Evolutionary conservation across 2,113 vertebrate species (phyloP).

Genomic region (Mustelus asterias): DNA sequence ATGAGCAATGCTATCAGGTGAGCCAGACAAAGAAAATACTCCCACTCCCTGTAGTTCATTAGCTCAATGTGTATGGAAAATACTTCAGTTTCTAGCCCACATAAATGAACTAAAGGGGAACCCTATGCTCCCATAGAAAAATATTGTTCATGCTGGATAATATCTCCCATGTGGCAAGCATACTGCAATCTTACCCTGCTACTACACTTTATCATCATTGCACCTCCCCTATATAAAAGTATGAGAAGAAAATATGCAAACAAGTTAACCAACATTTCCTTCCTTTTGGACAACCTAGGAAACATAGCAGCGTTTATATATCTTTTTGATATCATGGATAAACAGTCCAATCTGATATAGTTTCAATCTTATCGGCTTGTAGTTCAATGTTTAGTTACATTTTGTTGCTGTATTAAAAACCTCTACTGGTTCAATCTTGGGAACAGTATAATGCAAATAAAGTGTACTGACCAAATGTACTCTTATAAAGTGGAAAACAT

Average conservation of each 20-base stretch:
- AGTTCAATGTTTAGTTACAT: neutral
- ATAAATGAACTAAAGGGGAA: neutral
- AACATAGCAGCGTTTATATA: neutral
- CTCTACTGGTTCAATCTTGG: neutral
- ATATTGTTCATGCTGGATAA: neutral
- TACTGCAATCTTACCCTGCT: neutral
- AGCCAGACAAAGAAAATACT: neutral
- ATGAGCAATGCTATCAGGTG: neutral
- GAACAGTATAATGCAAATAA: neutral
- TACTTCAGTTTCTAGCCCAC: neutral
- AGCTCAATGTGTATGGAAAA: neutral
- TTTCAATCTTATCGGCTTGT: neutral
- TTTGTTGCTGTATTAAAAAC: neutral
- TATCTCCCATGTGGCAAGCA: neutral
- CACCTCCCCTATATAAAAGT: neutral
- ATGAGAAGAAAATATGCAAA: neutral
- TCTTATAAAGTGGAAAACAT: neutral
- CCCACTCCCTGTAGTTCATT: neutral
- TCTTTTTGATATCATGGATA: neutral
- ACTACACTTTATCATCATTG: neutral
- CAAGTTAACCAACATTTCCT: neutral
- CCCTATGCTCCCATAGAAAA: neutral
- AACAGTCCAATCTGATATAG: neutral
- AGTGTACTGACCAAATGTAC: neutral
- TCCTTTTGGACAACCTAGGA: neutral